phyloP scores from a whole-genome alignment of 2,797 vertebrate genomes.

The Eurystomus glaucurus region DNA sequence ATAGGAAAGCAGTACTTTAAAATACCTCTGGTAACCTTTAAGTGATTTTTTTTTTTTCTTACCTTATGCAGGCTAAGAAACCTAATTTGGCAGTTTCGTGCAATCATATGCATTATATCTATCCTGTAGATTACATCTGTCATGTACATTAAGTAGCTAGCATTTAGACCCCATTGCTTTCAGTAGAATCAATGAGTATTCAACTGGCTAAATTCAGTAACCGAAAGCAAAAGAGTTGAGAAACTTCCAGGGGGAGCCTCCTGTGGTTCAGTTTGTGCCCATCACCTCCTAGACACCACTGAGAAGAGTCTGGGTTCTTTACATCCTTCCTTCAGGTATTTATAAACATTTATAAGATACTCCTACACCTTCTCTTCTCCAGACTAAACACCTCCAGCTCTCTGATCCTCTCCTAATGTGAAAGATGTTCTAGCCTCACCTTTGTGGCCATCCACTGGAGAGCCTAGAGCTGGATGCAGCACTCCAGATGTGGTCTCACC shows the following conservation, averaged over 20 bases:
- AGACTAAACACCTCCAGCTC: background rate
- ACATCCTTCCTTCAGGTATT: background rate
- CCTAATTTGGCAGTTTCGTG: background rate
- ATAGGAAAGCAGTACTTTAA: constrained; percentile 25
- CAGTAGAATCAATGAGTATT: background rate
- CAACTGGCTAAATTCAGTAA: background rate
- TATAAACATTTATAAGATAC: background rate
- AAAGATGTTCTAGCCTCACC: background rate
- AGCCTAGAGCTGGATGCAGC: background rate
- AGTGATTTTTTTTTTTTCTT: background rate
- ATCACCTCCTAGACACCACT: background rate
- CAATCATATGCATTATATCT: background rate
- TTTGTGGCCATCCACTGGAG: background rate
- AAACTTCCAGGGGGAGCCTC: background rate
- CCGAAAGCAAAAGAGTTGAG: background rate
- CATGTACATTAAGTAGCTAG: background rate
- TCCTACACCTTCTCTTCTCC: background rate
- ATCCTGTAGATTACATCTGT: background rate
- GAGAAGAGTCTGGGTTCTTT: background rate
- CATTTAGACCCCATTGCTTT: background rate
- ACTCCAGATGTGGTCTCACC: background rate
- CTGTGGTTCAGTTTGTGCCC: background rate
- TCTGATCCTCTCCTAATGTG: background rate
- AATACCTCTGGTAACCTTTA: background rate
- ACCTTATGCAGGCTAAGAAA: background rate